These are phyloP conservation scores for Pseudochaenichthys georgianus DNA, from an alignment of 2,797 vertebrate species.

Conservation along the genomic window DNA sequence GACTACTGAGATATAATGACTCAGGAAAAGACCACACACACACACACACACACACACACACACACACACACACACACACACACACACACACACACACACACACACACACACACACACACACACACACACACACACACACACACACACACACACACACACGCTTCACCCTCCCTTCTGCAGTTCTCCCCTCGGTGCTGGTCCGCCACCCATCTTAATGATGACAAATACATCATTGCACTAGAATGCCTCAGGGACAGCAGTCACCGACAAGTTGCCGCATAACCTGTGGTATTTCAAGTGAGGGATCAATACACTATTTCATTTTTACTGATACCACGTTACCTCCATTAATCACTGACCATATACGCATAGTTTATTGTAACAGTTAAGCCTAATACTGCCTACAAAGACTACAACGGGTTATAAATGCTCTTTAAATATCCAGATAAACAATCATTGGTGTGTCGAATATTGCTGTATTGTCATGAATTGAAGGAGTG, in stretches of 20 bases:
- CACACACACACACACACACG: slow-evolving; percentile 23
- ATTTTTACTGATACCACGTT: slow-evolving; percentile 15
- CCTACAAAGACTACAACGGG: not conserved
- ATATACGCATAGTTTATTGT: not conserved
- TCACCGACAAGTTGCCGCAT: slow-evolving; percentile 26
- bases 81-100: slow-evolving; percentile 24
- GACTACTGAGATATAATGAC: slow-evolving; percentile 66
- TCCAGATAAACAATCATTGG: not conserved
- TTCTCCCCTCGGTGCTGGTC: slow-evolving; percentile 43
- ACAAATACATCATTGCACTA: slow-evolving; percentile 55
- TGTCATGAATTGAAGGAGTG: slow-evolving; percentile 13
- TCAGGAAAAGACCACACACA: slow-evolving; percentile 58
- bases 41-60: slow-evolving; percentile 18
- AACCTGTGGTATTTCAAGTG: slow-evolving; percentile 38
- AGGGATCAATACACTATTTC: slow-evolving; percentile 27
- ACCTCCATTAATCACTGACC: not conserved
- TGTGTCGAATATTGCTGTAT: slow-evolving; percentile 8
- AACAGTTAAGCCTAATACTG: slow-evolving; percentile 1
- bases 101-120: slow-evolving; percentile 28
- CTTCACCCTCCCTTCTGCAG: slow-evolving; percentile 28
- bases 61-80: slow-evolving; percentile 28
- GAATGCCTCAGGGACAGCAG: slow-evolving; percentile 42
- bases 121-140: slow-evolving; percentile 31
- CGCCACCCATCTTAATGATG: slow-evolving; percentile 57
- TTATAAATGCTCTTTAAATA: not conserved